phyloP scores from a whole-genome alignment of 2,797 vertebrate species.

The Acropternis orthonyx region DNA sequence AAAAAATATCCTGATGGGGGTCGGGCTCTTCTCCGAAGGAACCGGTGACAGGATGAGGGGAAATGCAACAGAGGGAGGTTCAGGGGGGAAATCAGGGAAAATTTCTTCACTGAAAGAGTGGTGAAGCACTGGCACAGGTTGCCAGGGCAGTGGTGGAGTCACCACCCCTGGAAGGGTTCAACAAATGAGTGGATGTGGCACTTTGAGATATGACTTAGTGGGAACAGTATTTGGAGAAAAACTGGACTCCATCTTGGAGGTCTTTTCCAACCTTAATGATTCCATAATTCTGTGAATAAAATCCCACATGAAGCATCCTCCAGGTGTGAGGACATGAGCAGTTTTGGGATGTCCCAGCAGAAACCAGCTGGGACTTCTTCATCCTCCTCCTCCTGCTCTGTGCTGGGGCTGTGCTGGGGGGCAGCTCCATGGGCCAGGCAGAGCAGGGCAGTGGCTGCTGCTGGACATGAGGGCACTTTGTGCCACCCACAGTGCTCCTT shows the following conservation, averaged over 20 bases:
- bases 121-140: neutral
- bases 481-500: rapidly evolving
- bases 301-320: neutral
- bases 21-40: neutral
- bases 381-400: neutral
- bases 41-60: neutral
- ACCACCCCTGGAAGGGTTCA: neutral
- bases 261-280: neutral
- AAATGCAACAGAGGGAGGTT: neutral
- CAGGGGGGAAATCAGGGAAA: neutral
- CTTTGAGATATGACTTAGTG: neutral
- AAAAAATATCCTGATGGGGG: neutral
- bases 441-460: neutral
- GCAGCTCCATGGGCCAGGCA: neutral
- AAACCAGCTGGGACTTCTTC: neutral
- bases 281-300: neutral
- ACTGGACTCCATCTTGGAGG: neutral
- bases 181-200: neutral
- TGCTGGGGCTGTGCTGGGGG: neutral
- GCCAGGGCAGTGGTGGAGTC: neutral
- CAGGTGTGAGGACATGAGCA: neutral
- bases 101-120: neutral
- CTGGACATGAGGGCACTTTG: neutral
- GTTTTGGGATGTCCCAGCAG: neutral
- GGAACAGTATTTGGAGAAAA: neutral